phyloP scores from a whole-genome alignment of 2,113 vertebrate genomes.

The Papio anubis region DNA sequence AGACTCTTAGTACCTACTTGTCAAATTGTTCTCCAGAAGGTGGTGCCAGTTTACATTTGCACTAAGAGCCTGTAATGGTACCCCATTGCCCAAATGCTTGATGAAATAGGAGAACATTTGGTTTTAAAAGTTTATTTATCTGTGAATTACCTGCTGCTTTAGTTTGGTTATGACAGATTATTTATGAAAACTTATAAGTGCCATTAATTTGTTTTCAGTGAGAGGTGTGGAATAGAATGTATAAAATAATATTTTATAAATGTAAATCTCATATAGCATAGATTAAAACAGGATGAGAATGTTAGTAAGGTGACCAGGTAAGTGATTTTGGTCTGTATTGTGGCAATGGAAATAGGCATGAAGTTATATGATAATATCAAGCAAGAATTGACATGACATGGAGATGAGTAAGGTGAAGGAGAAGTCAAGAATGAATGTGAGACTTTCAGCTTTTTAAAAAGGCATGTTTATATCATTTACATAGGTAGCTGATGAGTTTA shows the following conservation, averaged over 20 bases:
- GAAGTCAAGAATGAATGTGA: background rate
- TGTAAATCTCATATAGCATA: background rate
- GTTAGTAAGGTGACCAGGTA: background rate
- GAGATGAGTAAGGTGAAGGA: constrained; percentile 6
- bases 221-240: constrained; percentile 10
- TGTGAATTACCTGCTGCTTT: background rate
- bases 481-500: background rate
- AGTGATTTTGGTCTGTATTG: background rate
- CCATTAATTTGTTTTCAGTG: constrained; percentile 29
- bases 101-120: background rate
- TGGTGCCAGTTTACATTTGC: background rate
- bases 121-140: constrained; percentile 5
- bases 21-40: background rate
- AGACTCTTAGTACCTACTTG: background rate
- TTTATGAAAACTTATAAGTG: constrained; percentile 28
- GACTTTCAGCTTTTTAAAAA: background rate
- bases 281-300: constrained; percentile 38
- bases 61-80: background rate
- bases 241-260: constrained; percentile 26
- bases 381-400: background rate
- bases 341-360: background rate
- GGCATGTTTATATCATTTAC: background rate
- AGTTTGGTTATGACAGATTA: constrained; percentile 28
- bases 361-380: background rate
- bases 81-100: background rate